phyloP scores from a whole-genome alignment of 2,888 invertebrate genomes.

The Linnaemya vulpina region DNA sequence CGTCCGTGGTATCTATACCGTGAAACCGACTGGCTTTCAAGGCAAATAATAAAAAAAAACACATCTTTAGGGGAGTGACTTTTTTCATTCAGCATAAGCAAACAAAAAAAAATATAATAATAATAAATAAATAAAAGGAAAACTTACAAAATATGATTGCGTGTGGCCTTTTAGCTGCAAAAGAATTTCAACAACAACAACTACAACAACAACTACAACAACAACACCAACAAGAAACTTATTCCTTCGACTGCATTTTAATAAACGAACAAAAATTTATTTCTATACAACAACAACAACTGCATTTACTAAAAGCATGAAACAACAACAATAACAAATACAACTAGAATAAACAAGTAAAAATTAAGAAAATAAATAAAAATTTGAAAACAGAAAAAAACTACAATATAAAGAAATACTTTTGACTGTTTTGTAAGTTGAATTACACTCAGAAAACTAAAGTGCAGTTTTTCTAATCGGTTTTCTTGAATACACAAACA shows the following conservation, averaged over 20 bases:
- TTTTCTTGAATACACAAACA: not conserved
- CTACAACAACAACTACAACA: not conserved
- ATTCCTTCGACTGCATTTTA: slow-evolving; percentile 54
- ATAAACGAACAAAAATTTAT: slow-evolving; percentile 12
- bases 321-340: not conserved
- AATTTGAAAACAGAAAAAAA: too few relatives aligned
- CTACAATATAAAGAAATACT: slow-evolving; percentile 60
- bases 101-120: not conserved
- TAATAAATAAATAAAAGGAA: not conserved
- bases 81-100: slow-evolving; percentile 14
- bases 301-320: slow-evolving; percentile 6
- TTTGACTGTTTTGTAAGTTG: slow-evolving; percentile 45
- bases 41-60: slow-evolving; percentile 26
- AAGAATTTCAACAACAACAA: slow-evolving; percentile 32
- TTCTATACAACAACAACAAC: slow-evolving; percentile 45
- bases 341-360: slow-evolving; percentile 5
- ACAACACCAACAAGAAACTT: slow-evolving; percentile 9
- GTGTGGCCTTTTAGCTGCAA: slow-evolving; percentile 60
- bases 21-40: not conserved
- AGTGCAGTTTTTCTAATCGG: slow-evolving; percentile 28
- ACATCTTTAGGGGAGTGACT: slow-evolving; percentile 54
- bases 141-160: slow-evolving; percentile 57
- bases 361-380: not conserved
- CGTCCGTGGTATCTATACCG: not conserved
- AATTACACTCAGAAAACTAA: slow-evolving; percentile 37